A percentile compares a stretch with the other conserved stretches of the same genome.
Evolutionary conservation across 1,140 invertebrate species (phyloP).

Genomic region (Drosophila micromelanica): DNA sequence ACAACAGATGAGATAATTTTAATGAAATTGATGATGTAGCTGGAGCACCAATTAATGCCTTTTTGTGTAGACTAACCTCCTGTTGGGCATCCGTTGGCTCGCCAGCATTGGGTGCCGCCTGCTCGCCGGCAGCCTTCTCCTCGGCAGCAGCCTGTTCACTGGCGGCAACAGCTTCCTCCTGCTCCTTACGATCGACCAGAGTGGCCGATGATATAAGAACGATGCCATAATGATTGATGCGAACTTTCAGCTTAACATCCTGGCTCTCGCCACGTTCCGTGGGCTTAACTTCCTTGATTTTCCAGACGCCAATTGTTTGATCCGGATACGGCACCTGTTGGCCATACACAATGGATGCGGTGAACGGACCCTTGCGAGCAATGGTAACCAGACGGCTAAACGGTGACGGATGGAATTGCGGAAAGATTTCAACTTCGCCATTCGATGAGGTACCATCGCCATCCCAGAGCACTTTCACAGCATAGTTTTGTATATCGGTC

Average conservation of each 20-base stretch:
- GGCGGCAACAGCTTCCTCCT: constrained; percentile 86
- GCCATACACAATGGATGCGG: constrained; percentile 92
- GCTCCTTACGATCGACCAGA: constrained; percentile 92
- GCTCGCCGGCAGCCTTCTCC: constrained; percentile 75
- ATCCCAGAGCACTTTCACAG: constrained; percentile 94
- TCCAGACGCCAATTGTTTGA: constrained; percentile 93
- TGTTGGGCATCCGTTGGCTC: constrained; percentile 85
- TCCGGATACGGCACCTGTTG: constrained; percentile 90
- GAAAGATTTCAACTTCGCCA: constrained; percentile 91
- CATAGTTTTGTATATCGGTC: constrained; percentile 96
- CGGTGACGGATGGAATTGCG: constrained; percentile 94
- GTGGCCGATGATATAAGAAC: constrained; percentile 94
- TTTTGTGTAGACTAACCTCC: constrained; percentile 84
- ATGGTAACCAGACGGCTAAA: constrained; percentile 98
- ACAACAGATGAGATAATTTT: constrained; percentile 28
- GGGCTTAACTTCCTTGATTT: constrained; percentile 93
- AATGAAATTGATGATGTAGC: constrained; percentile 6
- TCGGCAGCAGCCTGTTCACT: constrained; percentile 57
- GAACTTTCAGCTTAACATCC: constrained; percentile 98
- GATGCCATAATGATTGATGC: constrained; percentile 96
- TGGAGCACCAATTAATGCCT: neutral
- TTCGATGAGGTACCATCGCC: constrained; percentile 87
- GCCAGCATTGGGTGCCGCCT: constrained; percentile 73
- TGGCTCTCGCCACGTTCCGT: constrained; percentile 93
- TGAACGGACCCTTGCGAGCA: constrained; percentile 94